These are phyloP conservation scores for Pterocles burchelli DNA, from an alignment of 2,113 vertebrate genomes.

Conservation along the genomic window DNA sequence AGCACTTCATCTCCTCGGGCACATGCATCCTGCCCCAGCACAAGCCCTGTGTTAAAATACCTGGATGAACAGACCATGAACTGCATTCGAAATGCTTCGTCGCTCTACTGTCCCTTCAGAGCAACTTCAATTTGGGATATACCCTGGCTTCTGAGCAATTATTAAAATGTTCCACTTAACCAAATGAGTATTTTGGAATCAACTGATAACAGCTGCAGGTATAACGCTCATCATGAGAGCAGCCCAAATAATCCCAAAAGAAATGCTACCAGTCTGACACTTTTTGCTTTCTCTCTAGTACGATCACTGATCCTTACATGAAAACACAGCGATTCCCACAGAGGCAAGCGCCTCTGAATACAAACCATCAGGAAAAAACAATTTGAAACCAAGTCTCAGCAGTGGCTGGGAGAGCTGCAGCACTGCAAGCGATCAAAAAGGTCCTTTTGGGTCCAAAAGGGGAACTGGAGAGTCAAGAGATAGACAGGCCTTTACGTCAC, in stretches of 20 bases:
- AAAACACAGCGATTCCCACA: not conserved
- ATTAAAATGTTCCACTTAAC: not conserved
- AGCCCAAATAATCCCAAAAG: not conserved
- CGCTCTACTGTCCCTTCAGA: not conserved
- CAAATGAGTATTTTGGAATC: not conserved
- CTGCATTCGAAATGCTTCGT: not conserved
- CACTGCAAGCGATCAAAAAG: not conserved
- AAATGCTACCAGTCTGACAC: not conserved
- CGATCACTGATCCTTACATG: not conserved
- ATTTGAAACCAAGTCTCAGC: not conserved
- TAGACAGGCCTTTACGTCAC: not conserved
- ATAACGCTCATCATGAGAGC: not conserved
- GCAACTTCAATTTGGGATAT: not conserved
- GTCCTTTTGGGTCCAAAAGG: not conserved
- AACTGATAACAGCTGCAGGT: not conserved
- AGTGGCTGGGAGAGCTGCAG: not conserved
- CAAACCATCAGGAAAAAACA: not conserved
- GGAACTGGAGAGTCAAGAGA: not conserved
- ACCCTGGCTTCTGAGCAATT: not conserved
- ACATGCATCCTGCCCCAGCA: not conserved
- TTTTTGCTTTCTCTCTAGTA: not conserved
- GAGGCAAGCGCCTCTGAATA: accelerated
- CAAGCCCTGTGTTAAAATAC: not conserved
- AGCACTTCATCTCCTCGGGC: not conserved
- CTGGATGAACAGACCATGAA: not conserved